Evolutionary conservation across 1,140 invertebrate genomes (phyloP), one percentile per base, ranked within the genome.

Genomic region (Listronotus oregonensis): DNA sequence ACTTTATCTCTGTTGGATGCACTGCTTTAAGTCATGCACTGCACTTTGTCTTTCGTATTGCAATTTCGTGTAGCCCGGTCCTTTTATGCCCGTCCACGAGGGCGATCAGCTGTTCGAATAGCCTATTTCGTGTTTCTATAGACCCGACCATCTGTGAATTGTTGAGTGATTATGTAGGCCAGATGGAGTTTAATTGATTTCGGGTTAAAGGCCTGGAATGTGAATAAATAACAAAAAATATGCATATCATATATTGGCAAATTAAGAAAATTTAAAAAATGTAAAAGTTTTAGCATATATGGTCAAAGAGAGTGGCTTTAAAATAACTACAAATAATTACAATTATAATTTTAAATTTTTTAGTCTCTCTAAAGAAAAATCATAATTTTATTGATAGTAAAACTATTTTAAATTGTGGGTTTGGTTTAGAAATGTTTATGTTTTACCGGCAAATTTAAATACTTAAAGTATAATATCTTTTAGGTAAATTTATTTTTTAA

Each of bases 81-180:
- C 69, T 71, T 74, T 67, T 71, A 64, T 55, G 67, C 47, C 32
- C 47, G 46, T 52, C 61, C 71, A 72, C 73, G 72, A 72, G 74
- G 70, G 21, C 56, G 73, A 77, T 77, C 76, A 77, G 76, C 76
- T 77, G 76, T 76, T 76, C 64, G 66, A 39, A 51, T 73, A 67
- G 69, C 71, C 73, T 67, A 74, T 74, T 74, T 74, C 64, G 61
- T 66, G 55, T 68, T 62, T 62, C 59, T 62, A 62, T 62, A 52
- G 59, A 62, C 37, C 47, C 27, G 40, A 39, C 15, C 27, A 37
- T 44, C 49, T 62, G 37, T 43, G 50, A 62, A 52, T 62, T 52
- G 47, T 62, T 27, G 49, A 62, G 39, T 47, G 49, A 52, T 62
- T 62, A 52, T 62, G 40, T 62, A 52, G 59, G 59, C 47, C 49